Evolutionary conservation across 2,888 invertebrate species (phyloP).

Genomic region (Tetranychus piercei): DNA sequence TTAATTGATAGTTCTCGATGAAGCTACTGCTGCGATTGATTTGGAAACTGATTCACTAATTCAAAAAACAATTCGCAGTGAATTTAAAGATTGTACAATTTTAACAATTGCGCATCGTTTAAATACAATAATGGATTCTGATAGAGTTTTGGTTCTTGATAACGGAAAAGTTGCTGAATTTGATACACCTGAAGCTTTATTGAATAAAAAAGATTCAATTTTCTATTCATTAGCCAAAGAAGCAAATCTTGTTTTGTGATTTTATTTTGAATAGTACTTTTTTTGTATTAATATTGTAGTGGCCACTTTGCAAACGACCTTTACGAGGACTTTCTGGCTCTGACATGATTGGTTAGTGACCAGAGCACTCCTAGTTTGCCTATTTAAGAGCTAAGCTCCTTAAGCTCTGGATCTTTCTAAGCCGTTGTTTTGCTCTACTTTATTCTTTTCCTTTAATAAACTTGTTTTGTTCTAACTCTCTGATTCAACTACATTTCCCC

Average conservation of each 20-base stretch:
- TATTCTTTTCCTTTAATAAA: no score
- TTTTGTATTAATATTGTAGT: background rate
- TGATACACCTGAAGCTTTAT: conserved; percentile 50
- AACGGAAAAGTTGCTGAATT: conserved; percentile 57
- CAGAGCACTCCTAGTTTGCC: no score
- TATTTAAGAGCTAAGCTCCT: no score
- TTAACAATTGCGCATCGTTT: conserved; percentile 26
- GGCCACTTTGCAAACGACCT: no score
- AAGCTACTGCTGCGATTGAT: conserved; percentile 33
- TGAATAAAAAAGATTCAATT: conserved; percentile 47
- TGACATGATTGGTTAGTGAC: no score
- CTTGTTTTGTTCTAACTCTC: no score
- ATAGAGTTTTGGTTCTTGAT: conserved; percentile 58
- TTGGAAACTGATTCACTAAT: conserved; percentile 37
- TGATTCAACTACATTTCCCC: no score
- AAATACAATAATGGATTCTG: conserved; percentile 26
- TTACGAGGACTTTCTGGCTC: no score
- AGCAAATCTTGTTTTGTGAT: background rate
- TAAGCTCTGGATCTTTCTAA: no score
- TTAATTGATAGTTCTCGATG: conserved; percentile 36
- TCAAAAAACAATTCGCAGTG: conserved; percentile 60
- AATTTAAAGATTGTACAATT: conserved; percentile 64
- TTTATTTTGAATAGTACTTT: background rate
- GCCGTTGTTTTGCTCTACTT: no score
- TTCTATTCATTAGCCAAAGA: conserved; percentile 72